Base-by-base conservation (phyloP, 2,888 invertebrate species). In the Eupithecia inturbata region DNA sequence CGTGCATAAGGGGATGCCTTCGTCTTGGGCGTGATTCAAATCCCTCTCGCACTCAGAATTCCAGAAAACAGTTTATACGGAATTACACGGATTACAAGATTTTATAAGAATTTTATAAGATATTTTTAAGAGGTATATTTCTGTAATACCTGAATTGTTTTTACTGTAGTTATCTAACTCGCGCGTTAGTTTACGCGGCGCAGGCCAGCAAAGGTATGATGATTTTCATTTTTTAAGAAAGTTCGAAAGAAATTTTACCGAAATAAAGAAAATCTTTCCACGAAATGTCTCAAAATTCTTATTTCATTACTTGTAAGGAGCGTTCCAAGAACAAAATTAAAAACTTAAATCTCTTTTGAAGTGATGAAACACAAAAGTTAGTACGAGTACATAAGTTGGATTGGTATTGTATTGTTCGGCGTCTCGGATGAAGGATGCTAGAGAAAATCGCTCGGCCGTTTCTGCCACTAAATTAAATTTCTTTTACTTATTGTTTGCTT, bases 341-440 rank as follows among this genome's bases (percentile, higher is more conserved):
- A 66, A 66, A 66, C 66, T 66, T 66, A 36, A 41, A 66, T 66
- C 66, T 66, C 66, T 66, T 66, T 36, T 66, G 66, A 36, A 66
- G 66, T 26, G 66, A 41, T 22, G 39, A 14, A 66, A 66, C 39
- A 41, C 12, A n/a, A 39, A 66, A 66, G 39, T 66, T 66, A 66
- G 22, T 4, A 22, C 53, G 22, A 53, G 53, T 53, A 53, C 53
- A 22, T 53, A 63, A 66, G 39, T 66, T 66, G 64, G 36, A 39
- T 66, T 66, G 66, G 66, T 66, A 66, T 66, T 66, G 66, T 66
- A 66, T 39, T 66, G 39, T 66, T 66, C 66, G 66, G 39, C 26
- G 2, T 39, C 22, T 36, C 14, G 22, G 36, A 41, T 36, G 39
- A 39, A 39, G 22, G 64, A n/a, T 22, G 64, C 62, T 62, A 16